These are phyloP conservation scores for Allobates femoralis DNA, from an alignment of 2,797 vertebrate species.

Conservation along the genomic window DNA sequence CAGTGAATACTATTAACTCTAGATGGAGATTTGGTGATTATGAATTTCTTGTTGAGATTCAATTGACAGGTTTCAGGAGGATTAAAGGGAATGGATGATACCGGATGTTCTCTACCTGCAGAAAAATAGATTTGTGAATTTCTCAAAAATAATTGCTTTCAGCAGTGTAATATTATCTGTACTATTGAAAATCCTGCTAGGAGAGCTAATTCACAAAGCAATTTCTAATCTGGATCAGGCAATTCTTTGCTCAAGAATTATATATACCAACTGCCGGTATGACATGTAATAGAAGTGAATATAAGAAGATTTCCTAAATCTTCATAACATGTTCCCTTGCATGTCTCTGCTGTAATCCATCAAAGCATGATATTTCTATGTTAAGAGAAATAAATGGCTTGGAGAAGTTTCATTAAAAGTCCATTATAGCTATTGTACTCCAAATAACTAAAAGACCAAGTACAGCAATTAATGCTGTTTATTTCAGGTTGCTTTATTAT, in stretches of 20 bases:
- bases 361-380: background rate
- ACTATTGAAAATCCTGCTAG: background rate
- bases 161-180: background rate
- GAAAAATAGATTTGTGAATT: background rate
- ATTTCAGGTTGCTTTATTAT: background rate
- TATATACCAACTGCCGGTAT: background rate
- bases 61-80: no score
- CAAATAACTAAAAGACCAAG: background rate
- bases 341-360: background rate
- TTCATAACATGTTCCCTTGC: background rate
- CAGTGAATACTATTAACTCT: no score
- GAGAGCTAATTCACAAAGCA: background rate
- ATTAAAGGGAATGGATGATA: background rate
- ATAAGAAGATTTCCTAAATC: background rate
- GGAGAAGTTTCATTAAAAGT: background rate
- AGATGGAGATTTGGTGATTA: no score
- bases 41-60: no score
- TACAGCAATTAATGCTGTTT: background rate
- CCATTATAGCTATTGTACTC: background rate
- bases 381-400: background rate
- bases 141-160: background rate
- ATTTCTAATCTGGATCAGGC: constrained; percentile 8
- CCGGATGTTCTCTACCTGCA: background rate
- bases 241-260: background rate
- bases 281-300: constrained; percentile 7